A percentile compares a stretch with the other conserved stretches of the same genome.
These are phyloP conservation scores for Karalla daura DNA, from an alignment of 2,797 vertebrate genomes.

Conservation along the genomic window DNA sequence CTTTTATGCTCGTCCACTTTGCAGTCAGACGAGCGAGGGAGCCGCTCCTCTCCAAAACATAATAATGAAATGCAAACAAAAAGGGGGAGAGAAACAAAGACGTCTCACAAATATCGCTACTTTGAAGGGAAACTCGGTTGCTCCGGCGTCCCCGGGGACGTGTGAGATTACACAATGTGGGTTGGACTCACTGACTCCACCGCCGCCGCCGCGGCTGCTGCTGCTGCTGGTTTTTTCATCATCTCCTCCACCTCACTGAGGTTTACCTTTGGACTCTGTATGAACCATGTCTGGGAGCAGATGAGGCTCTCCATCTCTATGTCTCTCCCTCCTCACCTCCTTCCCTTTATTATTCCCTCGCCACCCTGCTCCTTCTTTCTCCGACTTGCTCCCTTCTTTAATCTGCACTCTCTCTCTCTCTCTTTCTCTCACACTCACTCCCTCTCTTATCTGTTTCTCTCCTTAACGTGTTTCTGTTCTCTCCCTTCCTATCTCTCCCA, in stretches of 20 bases:
- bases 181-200: slow-evolving; percentile 26
- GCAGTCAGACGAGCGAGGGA: slow-evolving; percentile 27
- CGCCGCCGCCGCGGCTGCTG: slow-evolving; percentile 11
- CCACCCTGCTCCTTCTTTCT: neutral
- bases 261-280: slow-evolving; percentile 64
- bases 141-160: slow-evolving; percentile 34
- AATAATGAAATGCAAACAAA: slow-evolving; percentile 38
- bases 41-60: slow-evolving; percentile 4
- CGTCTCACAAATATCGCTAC: slow-evolving; percentile 32
- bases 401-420: neutral
- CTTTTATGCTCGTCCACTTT: slow-evolving; percentile 33
- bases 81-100: slow-evolving; percentile 23
- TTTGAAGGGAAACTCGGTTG: slow-evolving; percentile 24
- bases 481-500: slow-evolving; percentile 32
- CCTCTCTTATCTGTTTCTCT: neutral
- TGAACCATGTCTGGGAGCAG: slow-evolving; percentile 45
- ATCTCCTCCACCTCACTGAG: slow-evolving; percentile 29
- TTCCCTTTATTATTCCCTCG: neutral
- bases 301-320: slow-evolving; percentile 2
- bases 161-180: slow-evolving; percentile 41
- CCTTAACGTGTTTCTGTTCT: slow-evolving; percentile 10
- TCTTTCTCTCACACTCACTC: neutral
- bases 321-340: neutral
- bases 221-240: slow-evolving; percentile 29
- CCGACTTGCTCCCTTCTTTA: neutral